Base-by-base conservation (phyloP, 2,113 vertebrate species). In the Gambusia affinis region DNA sequence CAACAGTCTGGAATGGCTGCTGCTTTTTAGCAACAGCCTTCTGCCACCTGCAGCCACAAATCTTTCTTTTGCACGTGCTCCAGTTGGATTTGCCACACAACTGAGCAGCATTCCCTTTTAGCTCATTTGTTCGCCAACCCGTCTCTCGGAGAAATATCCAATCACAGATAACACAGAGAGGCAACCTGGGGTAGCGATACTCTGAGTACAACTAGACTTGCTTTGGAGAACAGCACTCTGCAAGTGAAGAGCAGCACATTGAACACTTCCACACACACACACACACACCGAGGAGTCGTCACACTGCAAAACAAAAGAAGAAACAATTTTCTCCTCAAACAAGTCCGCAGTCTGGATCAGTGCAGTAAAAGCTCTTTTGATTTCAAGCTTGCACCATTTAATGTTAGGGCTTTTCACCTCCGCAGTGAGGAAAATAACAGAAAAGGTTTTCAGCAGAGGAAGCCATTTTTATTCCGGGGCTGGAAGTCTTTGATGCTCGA, bases 321-420 rank as follows among this genome's bases (percentile, higher is more conserved):
- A 47, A 47, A 47, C 44, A 47, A 47, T 75, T 79, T 85, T 37
- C 44, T 17, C 69, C 27, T 19, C 54, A 60, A 60, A 33, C 17
- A 67, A 4, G 24, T 17, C 65, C 74, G 86, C 67, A 65, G 81
- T 82, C 74, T 85, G 80, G 76, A 72, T 39, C 79, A 31, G 68
- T 47, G 70, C 24, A 0, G 73, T n/a, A 80, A 81, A 78, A 60
- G 11, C 19, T 24, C 22, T 65, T 37, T 65, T 10, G 47, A 66
- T 29, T 54, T 28, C 10, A 29, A 63, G 75, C 75, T 73, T 14
- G 17, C 70, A 75, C 3, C 17, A 76, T 67, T 73, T 17, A 60
- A 83, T 60, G 60, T 60, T 39, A 66, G 65, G 33, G 51, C 30
- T n/a, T 39, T 30, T 54, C 14, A 80, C 76, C 69, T 85, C 72